A percentile compares a stretch with the other conserved stretches of the same genome.
Conservation (phyloP, 23 tunicate genomes). For the Ascidia mentula region DNA sequence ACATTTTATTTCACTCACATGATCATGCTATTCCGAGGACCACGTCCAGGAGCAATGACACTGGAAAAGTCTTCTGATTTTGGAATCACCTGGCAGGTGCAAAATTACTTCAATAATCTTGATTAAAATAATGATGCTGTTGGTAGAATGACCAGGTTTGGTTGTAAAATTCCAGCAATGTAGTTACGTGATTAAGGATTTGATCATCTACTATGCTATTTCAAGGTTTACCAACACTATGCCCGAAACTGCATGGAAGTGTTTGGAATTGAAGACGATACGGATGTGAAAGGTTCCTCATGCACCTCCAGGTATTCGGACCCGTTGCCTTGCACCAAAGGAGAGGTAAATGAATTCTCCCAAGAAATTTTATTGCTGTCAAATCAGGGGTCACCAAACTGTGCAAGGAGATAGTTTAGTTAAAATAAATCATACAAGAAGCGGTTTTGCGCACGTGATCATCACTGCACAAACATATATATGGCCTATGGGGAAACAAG, state of each 20-base stretch:
- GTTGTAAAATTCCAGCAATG: no score
- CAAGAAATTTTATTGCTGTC: no score
- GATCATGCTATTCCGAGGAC: constrained; percentile 65
- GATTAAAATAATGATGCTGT: not conserved
- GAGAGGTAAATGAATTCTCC: constrained; percentile 62
- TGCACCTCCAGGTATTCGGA: constrained; percentile 65
- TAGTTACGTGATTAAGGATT: not conserved
- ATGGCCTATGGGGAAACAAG: no score
- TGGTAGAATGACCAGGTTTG: not conserved
- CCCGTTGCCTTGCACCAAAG: constrained; percentile 45
- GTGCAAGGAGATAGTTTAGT: no score
- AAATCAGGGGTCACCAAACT: no score
- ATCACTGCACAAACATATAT: no score
- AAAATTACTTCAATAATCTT: not conserved
- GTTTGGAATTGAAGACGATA: constrained; percentile 53
- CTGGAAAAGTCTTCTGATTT: constrained; percentile 58
- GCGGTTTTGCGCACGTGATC: no score
- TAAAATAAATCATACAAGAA: no score
- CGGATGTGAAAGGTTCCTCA: constrained; percentile 18
- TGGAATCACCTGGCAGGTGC: constrained; percentile 72
- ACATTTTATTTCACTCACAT: constrained; percentile 75
- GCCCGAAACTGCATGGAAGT: constrained; percentile 50
- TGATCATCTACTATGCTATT: not conserved
- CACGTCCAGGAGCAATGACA: constrained; percentile 78
- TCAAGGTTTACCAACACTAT: constrained; percentile 50